Evolutionary conservation across 2,888 invertebrate genomes (phyloP).

Genomic region (Coelogynopora nodosa): DNA sequence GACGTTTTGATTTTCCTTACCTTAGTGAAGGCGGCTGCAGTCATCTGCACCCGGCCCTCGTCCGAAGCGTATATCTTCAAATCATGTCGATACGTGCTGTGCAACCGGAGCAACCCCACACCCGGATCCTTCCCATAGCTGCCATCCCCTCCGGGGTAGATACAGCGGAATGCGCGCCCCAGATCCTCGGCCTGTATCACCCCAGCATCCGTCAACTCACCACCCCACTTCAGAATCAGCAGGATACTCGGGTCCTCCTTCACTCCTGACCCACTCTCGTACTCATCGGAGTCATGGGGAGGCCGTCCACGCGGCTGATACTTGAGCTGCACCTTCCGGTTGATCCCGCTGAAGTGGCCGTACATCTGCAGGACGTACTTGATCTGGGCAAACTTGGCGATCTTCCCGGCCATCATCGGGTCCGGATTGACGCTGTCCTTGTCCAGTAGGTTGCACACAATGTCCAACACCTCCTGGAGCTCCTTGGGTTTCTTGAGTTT

Average conservation of each 20-base stretch:
- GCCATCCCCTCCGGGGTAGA: constrained; percentile 46
- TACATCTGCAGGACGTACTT: constrained; percentile 58
- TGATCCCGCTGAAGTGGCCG: constrained; percentile 84
- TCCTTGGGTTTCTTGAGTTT: constrained; percentile 47
- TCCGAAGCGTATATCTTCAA: constrained; percentile 98
- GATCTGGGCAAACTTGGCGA: constrained; percentile 90
- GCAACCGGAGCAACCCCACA: constrained; percentile 83
- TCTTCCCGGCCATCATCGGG: constrained; percentile 90
- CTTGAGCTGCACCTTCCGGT: constrained; percentile 98
- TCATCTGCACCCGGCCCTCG: constrained; percentile 99
- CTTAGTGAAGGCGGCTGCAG: constrained; percentile 91
- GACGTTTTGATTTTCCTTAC: no score
- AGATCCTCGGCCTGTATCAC: constrained; percentile 93
- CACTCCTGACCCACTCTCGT: not conserved
- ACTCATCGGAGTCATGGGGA: not conserved
- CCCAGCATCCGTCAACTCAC: constrained; percentile 94
- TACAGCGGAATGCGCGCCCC: constrained; percentile 82
- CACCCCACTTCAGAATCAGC: constrained; percentile 97
- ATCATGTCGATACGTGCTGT: constrained; percentile 97
- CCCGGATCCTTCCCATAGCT: constrained; percentile 84
- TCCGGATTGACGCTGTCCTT: constrained; percentile 69
- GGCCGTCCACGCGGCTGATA: constrained; percentile 58
- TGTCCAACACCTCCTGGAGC: constrained; percentile 80
- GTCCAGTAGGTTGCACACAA: constrained; percentile 80
- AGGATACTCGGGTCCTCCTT: constrained; percentile 65